phyloP scores from a whole-genome alignment of 2,888 invertebrate species.

The Margaritifera margaritifera region DNA sequence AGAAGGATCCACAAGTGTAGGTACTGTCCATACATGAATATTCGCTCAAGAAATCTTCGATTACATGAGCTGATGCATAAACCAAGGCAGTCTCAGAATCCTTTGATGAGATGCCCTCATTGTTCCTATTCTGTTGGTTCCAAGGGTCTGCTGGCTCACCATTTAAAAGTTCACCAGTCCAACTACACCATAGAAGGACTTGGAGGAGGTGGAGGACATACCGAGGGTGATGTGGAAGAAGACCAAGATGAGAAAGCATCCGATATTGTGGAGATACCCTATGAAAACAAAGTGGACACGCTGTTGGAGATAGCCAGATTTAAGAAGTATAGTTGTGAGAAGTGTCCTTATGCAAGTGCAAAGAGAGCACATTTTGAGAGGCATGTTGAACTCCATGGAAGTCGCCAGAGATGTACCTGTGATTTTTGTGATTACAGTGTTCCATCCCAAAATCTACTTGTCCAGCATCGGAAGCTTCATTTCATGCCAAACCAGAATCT shows the following conservation, averaged over 20 bases:
- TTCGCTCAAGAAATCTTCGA: slow-evolving; percentile 85
- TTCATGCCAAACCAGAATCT: slow-evolving; percentile 69
- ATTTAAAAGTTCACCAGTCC: slow-evolving; percentile 79
- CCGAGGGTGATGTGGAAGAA: slow-evolving; percentile 19
- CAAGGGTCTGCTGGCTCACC: slow-evolving; percentile 79
- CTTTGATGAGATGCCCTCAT: slow-evolving; percentile 79
- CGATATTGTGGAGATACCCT: slow-evolving; percentile 45
- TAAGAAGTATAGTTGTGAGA: slow-evolving; percentile 76
- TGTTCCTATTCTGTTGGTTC: slow-evolving; percentile 87
- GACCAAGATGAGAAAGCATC: slow-evolving; percentile 38
- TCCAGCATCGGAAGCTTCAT: slow-evolving; percentile 87
- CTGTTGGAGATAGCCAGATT: slow-evolving; percentile 81
- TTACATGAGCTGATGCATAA: slow-evolving; percentile 89
- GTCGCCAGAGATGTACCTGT: slow-evolving; percentile 87
- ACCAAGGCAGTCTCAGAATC: slow-evolving; percentile 68
- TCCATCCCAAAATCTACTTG: slow-evolving; percentile 87
- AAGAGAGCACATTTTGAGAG: slow-evolving; percentile 88
- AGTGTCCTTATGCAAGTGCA: slow-evolving; percentile 90
- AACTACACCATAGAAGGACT: slow-evolving; percentile 65
- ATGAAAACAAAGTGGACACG: slow-evolving; percentile 77
- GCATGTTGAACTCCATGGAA: slow-evolving; percentile 87
- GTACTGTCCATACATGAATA: slow-evolving; percentile 87
- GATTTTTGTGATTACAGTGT: slow-evolving; percentile 90
- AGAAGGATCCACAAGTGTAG: slow-evolving; percentile 89
- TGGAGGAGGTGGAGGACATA: slow-evolving; percentile 6